phyloP scores from a whole-genome alignment of 1,140 invertebrate species.

The Nylanderia fulva region DNA sequence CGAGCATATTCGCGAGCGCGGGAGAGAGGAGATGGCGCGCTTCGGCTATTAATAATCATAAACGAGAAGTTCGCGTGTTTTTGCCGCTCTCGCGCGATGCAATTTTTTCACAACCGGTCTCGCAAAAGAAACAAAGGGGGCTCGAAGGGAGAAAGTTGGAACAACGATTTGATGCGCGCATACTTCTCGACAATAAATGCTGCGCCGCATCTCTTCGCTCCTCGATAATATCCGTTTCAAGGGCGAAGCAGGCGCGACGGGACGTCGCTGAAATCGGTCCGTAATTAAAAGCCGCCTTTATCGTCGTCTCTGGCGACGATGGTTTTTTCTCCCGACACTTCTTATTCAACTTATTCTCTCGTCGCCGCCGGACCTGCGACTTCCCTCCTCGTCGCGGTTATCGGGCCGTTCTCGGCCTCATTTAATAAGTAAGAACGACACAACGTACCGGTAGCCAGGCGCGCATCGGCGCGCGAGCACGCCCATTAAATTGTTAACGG shows the following conservation, averaged over 20 bases:
- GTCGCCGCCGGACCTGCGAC: neutral
- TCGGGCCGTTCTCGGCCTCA: constrained; percentile 49
- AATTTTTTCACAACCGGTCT: constrained; percentile 49
- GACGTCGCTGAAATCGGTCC: constrained; percentile 35
- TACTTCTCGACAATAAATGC: constrained; percentile 53
- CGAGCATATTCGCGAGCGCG: constrained; percentile 35
- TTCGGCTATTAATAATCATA: constrained; percentile 61
- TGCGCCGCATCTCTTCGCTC: neutral
- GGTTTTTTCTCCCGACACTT: constrained; percentile 24
- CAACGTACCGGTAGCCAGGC: constrained; percentile 54
- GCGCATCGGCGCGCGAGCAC: constrained; percentile 55
- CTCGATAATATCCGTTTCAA: constrained; percentile 43
- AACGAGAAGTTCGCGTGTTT: constrained; percentile 62
- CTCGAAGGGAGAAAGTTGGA: too few species aligned
- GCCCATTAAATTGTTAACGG: constrained; percentile 69
- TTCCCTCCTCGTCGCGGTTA: constrained; percentile 42
- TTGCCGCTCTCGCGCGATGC: constrained; percentile 48
- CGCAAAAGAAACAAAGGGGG: neutral
- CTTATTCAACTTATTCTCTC: constrained; percentile 6
- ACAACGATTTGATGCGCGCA: constrained; percentile 24
- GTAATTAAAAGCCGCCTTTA: constrained; percentile 58
- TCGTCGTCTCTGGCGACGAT: constrained; percentile 1
- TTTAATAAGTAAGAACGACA: constrained; percentile 62
- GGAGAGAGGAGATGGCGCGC: constrained; percentile 44
- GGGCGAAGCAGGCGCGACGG: constrained; percentile 13